These are phyloP conservation scores for Alouatta palliata DNA, from an alignment of 2,113 vertebrate genomes.

Conservation along the genomic window DNA sequence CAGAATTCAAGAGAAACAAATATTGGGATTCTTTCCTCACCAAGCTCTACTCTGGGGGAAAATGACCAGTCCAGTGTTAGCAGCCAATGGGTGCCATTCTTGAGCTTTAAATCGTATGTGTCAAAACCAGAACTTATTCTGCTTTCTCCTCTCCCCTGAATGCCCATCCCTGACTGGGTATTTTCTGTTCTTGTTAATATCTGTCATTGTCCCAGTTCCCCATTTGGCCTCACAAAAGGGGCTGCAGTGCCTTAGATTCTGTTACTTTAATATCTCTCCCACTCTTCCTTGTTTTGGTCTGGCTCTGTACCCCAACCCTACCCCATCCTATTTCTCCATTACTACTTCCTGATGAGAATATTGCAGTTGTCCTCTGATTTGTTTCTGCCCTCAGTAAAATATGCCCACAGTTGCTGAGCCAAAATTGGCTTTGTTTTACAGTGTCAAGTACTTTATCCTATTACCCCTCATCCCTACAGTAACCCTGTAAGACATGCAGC, in stretches of 20 bases:
- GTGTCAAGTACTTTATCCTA: not conserved
- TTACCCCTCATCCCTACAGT: not conserved
- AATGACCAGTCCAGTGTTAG: not conserved
- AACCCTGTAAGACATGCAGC: not conserved
- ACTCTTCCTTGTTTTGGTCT: not conserved
- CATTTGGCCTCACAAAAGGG: not conserved
- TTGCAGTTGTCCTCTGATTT: not conserved
- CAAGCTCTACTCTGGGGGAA: not conserved
- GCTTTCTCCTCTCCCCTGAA: not conserved
- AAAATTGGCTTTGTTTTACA: not conserved
- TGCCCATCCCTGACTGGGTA: no score
- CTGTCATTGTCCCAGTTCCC: not conserved
- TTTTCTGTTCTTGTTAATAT: not conserved
- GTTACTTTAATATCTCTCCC: not conserved
- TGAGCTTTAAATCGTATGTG: not conserved
- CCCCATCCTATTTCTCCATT: not conserved
- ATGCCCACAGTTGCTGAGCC: not conserved
- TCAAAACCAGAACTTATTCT: not conserved
- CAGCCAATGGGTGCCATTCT: not conserved
- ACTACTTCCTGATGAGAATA: not conserved
- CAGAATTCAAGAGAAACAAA: not conserved
- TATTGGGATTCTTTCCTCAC: not conserved
- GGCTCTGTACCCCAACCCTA: not conserved
- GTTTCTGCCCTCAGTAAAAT: not conserved
- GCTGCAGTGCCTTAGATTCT: not conserved